phyloP scores from a whole-genome alignment of 2,797 vertebrate genomes.

The Coluber constrictor region DNA sequence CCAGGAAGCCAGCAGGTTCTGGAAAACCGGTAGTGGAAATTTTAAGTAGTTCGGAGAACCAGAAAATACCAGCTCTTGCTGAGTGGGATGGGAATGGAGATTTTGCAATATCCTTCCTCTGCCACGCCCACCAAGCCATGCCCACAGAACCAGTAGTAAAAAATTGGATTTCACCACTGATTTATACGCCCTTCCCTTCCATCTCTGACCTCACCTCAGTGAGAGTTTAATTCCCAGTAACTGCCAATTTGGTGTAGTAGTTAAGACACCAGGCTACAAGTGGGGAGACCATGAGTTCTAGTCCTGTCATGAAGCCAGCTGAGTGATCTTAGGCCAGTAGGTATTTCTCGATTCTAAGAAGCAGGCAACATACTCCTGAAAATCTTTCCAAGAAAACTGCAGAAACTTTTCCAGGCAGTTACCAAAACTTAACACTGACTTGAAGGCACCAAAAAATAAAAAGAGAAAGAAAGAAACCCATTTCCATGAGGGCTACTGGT shows the following conservation, averaged over 20 bases:
- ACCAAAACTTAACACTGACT: background rate
- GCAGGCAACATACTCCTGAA: background rate
- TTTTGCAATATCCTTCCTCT: no score
- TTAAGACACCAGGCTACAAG: background rate
- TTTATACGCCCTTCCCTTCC: background rate
- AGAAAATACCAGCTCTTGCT: no score
- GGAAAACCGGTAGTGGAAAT: no score
- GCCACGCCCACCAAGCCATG: no score
- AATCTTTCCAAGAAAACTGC: background rate
- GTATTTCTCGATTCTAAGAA: background rate
- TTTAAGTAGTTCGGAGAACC: no score
- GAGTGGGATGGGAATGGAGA: no score
- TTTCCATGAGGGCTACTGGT: background rate
- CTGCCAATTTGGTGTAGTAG: background rate
- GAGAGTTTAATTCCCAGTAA: background rate
- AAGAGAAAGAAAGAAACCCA: background rate
- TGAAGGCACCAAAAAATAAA: background rate
- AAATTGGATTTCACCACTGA: no score
- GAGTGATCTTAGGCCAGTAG: background rate
- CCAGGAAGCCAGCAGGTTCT: no score
- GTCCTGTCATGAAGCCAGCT: background rate
- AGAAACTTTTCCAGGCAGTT: background rate
- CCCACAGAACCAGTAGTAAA: no score
- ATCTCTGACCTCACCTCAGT: background rate
- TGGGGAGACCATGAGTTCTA: background rate